These are phyloP conservation scores for Ammodytes dubius DNA, from an alignment of 2,113 vertebrate species.

Conservation along the genomic window DNA sequence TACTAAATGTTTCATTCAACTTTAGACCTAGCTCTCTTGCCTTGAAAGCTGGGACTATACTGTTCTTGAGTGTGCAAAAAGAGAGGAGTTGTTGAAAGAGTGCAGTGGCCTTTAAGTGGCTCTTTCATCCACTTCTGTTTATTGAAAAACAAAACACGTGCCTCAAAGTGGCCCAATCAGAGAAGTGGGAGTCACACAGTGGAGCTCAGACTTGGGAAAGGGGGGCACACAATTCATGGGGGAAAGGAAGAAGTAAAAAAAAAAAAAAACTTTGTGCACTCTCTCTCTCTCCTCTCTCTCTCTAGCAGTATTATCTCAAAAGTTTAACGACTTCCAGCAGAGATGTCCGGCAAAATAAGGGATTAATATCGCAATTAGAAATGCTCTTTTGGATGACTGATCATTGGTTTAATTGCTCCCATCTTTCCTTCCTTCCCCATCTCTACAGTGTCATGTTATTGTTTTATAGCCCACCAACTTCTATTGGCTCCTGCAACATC, in stretches of 20 bases:
- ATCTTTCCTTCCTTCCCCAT: slow-evolving; percentile 1
- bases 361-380: background rate
- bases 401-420: slow-evolving; percentile 10
- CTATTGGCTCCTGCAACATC: slow-evolving; percentile 34
- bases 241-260: background rate
- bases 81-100: slow-evolving; percentile 44
- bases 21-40: slow-evolving; percentile 7
- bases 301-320: background rate
- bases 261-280: slow-evolving; percentile 17
- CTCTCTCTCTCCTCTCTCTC: background rate
- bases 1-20: slow-evolving; percentile 16
- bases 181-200: slow-evolving; percentile 48
- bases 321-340: background rate
- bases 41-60: slow-evolving; percentile 13
- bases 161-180: slow-evolving; percentile 60
- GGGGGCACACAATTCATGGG: slow-evolving; percentile 9
- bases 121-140: slow-evolving; percentile 65
- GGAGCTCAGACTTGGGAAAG: background rate
- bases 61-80: slow-evolving; percentile 6
- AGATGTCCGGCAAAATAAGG: background rate
- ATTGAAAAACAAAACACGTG: slow-evolving; percentile 76
- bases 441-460: slow-evolving; percentile 20
- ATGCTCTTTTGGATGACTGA: slow-evolving; percentile 8
- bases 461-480: background rate
- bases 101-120: slow-evolving; percentile 48